Evolutionary conservation across 2,113 vertebrate species (phyloP).

Genomic region (Xenotilapia leptura): DNA sequence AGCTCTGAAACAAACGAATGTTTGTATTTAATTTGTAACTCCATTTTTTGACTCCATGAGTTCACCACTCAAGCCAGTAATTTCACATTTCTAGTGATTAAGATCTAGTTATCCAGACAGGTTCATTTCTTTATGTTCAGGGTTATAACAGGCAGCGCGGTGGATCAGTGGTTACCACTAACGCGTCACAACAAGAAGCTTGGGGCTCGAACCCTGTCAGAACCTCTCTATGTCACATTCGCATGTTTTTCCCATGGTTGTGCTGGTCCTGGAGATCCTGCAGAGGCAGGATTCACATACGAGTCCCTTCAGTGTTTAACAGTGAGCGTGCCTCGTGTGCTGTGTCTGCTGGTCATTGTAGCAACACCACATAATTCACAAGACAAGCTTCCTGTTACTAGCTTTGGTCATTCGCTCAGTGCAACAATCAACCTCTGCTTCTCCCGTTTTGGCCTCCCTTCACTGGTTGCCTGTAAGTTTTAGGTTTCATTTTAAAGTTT

Average conservation of each 20-base stretch:
- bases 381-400: neutral
- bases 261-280: rapidly evolving
- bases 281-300: neutral
- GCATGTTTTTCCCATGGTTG: neutral
- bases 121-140: neutral
- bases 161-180: neutral
- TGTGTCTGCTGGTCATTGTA: rapidly evolving
- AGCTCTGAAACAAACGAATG: neutral
- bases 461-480: neutral
- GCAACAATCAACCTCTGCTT: neutral
- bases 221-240: neutral
- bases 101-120: neutral
- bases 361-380: neutral
- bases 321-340: neutral
- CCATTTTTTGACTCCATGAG: neutral
- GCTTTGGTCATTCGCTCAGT: neutral
- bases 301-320: neutral
- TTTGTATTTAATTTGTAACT: neutral
- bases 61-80: too few species aligned
- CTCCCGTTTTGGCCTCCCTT: rapidly evolving
- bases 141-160: neutral
- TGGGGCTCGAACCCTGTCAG: neutral
- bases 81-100: neutral
- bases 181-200: neutral
- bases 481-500: neutral